Base-by-base conservation (phyloP, 2,797 vertebrate genomes). In the Pogoniulus pusillus region DNA sequence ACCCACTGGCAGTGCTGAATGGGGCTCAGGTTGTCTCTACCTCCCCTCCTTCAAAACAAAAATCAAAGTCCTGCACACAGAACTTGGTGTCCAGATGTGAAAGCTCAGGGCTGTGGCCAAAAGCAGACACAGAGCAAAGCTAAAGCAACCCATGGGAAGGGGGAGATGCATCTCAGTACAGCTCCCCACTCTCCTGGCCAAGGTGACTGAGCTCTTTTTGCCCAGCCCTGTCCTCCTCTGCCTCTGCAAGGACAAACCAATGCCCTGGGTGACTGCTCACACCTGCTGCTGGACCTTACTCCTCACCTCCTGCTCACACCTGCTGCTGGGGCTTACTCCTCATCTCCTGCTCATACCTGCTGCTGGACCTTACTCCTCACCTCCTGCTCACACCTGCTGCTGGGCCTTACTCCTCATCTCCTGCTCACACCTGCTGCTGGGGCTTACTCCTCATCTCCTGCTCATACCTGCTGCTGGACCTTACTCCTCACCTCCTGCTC, bases 141-240 rank as follows among this genome's bases (percentile, higher is more conserved):
- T 39, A 10, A 78, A 69, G 30, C 13, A 16, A 2, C 16, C 18
- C 49, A 4, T 5, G 65, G 58, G 30, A 62, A 30, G n/a, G 29
- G 20, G 19, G 47, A 1, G 18, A 35, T 12, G 47, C 14, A 1
- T 1, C 55, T 23, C 64, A 3, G 24, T 4, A 0, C 65, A 4
- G n/a, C n/a, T n/a, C n/a, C n/a, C n/a, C n/a, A n/a, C n/a, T n/a
- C 35, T 3, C 8, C n/a, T 2, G 2, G 9, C 73, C 22, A 3
- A 7, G 62, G 8, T 68, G 7, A 29, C 54, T 34, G 1, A 14
- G 17, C 9, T 0, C 12, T n/a, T 16, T 37, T 22, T 2, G 30
- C 19, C 24, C 76, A 23, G 15, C 62, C 35, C 60, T 2, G 3
- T 1, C 76, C 9, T 3, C 59, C 68, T 39, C 59, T 19, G 39